A percentile compares a stretch with the other conserved stretches of the same genome.
These are phyloP conservation scores for Halcyon senegalensis DNA, from an alignment of 2,113 vertebrate genomes.

Conservation along the genomic window DNA sequence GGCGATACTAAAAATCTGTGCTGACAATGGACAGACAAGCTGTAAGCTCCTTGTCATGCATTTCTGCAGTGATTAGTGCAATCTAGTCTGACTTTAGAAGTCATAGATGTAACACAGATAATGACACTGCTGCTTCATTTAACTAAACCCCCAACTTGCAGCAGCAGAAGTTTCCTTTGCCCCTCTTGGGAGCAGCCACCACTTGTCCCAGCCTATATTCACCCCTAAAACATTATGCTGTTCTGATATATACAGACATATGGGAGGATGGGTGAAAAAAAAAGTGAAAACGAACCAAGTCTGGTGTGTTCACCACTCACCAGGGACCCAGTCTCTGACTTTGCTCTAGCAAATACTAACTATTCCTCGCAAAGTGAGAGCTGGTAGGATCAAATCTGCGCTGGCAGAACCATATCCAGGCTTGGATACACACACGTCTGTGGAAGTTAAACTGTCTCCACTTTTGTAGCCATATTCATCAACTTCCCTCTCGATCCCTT, in stretches of 20 bases:
- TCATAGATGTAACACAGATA: not conserved
- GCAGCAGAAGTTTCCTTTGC: not conserved
- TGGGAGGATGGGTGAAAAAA: not conserved
- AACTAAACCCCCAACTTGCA: not conserved
- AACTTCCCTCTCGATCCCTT: not conserved
- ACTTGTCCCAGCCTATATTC: not conserved
- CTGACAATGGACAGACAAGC: not conserved
- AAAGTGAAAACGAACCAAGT: fast-evolving
- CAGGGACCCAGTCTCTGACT: too few relatives aligned
- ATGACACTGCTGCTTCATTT: not conserved
- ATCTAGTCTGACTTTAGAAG: not conserved
- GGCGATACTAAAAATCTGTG: not conserved
- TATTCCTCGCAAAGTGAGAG: not conserved
- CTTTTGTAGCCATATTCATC: not conserved
- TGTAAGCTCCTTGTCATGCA: not conserved
- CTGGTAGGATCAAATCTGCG: not conserved
- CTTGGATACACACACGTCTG: fast-evolving
- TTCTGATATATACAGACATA: not conserved
- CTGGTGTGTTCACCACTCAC: not conserved
- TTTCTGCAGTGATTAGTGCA: not conserved
- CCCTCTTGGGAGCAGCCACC: not conserved
- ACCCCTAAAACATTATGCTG: not conserved
- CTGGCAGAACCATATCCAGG: not conserved
- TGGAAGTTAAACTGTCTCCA: not conserved
- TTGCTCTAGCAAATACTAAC: not conserved